Percentiles rank a stretch among this genome's conserved stretches.
Evolutionary conservation across 2,113 vertebrate genomes (phyloP).

Genomic region (Gorilla gorilla): DNA sequence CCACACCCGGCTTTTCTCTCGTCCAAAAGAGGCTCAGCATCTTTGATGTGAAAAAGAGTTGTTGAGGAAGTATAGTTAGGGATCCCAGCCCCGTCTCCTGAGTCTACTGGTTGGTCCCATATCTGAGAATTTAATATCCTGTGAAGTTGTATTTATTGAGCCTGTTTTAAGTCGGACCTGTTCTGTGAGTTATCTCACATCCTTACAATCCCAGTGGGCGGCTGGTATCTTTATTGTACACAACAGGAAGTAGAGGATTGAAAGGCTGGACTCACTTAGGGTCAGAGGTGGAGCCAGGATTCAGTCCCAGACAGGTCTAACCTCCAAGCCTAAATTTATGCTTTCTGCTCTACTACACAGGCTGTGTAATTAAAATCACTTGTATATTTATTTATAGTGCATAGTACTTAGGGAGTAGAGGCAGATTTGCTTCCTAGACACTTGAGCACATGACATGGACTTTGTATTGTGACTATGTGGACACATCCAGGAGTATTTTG

Average conservation of each 20-base stretch:
- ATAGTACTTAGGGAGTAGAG: not conserved
- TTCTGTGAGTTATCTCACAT: not conserved
- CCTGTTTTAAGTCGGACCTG: not conserved
- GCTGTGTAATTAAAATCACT: not conserved
- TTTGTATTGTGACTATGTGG: not conserved
- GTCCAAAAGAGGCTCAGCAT: not conserved
- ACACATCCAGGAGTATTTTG: not conserved
- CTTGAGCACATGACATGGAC: not conserved
- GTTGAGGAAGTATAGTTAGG: not conserved
- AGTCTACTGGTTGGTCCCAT: not conserved
- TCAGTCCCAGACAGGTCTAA: not conserved
- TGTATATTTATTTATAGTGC: not conserved
- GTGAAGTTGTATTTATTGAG: not conserved
- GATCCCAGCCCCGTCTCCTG: not conserved
- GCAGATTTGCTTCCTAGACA: not conserved
- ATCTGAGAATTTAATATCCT: not conserved
- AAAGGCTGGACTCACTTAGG: not conserved
- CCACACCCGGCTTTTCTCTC: not conserved
- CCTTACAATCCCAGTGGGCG: not conserved
- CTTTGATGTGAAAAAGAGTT: not conserved
- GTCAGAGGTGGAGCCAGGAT: not conserved
- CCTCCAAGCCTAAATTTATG: not conserved
- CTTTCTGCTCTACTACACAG: not conserved
- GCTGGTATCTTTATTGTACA: not conserved
- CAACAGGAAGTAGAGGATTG: not conserved